A percentile compares a stretch with the other conserved stretches of the same genome.
These are phyloP conservation scores for Macroglossus sobrinus DNA, from an alignment of 2,113 vertebrate genomes.

Conservation along the genomic window DNA sequence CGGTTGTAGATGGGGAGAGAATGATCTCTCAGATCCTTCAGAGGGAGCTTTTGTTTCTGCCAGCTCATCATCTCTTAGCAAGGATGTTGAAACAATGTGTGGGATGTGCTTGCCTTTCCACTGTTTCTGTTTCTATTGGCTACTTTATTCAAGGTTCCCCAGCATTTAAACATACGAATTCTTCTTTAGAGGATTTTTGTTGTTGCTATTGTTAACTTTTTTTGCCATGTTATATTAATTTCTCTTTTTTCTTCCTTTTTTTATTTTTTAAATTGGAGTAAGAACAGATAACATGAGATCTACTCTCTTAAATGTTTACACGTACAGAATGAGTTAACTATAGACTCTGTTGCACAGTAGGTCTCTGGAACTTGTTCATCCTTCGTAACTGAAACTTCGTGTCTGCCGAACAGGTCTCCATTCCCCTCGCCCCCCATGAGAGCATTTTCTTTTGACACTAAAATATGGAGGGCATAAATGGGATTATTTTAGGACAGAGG, in stretches of 20 bases:
- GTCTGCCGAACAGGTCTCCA: not conserved
- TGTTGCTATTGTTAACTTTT: not conserved
- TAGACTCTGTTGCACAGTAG: rapidly evolving
- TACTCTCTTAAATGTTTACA: not conserved
- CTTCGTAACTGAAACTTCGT: not conserved
- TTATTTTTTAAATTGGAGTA: not conserved
- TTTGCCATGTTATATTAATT: not conserved
- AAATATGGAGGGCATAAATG: not conserved
- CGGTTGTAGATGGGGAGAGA: not conserved
- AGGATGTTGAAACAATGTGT: constrained; percentile 58
- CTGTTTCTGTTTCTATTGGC: not conserved
- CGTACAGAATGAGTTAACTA: not conserved
- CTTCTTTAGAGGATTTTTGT: not conserved
- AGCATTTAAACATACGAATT: not conserved
- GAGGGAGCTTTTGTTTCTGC: constrained; percentile 59
- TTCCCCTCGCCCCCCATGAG: too few relatives aligned
- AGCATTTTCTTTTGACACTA: not conserved
- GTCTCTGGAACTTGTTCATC: not conserved
- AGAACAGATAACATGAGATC: not conserved
- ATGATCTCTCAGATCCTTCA: constrained; percentile 38
- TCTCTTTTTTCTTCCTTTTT: not conserved
- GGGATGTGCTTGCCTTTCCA: constrained; percentile 22
- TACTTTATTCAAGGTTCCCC: not conserved
- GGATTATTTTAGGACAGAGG: not conserved
- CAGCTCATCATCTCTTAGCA: not conserved